Base-by-base conservation (phyloP, 30 jellyfish, hydroid and myxozoan species). In the Nemopilema nomurai region DNA sequence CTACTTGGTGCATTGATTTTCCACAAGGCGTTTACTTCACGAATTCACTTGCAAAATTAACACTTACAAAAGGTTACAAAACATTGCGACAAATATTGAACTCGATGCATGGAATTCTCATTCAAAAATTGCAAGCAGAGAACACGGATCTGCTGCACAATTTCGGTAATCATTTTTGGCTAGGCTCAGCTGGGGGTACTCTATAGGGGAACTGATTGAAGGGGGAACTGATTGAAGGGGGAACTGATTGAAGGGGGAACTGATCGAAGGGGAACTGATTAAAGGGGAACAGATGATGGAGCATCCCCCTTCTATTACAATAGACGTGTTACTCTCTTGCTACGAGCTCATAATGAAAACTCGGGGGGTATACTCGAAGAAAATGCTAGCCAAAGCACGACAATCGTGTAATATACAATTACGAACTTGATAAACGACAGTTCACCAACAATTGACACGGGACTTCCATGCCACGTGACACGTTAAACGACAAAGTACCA, bases 401-500 rank as follows among this genome's bases (percentile, higher is more conserved):
- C 6, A 41, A 41, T 41, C 17, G 29, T n/a, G 18, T n/a, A 63
- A 63, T 1, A 19, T 19, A 18, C 7, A 63, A 1, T 24, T 19
- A 63, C 18, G 18, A 63, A 19, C 28, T 25, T 29, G 63, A 27
- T 52, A 4, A 1, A 26, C 50, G 18, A 21, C 32, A 21, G 32
- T 67, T 52, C 29, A 20, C 67, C 18, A 28, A 77, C 41, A 8
- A 22, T 51, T 29, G 19, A 25, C 13, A 13, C 87, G 24, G 16
- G 6, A 71, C 81, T 25, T 25, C 23, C 24, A 25, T 31, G 50
- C 27, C 32, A 25, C 20, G 62, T 52, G 81, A 31, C 18, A 71
- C 81, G 64, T 71, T 67, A 24, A 23, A 77, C 87, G 87, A 77
- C 77, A 57, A 76, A 52, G 67, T 24, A 76, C 25, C 85, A 32